Evolutionary conservation across 2,888 invertebrate genomes (phyloP).

Genomic region (Peribatodes rhomboidaria): DNA sequence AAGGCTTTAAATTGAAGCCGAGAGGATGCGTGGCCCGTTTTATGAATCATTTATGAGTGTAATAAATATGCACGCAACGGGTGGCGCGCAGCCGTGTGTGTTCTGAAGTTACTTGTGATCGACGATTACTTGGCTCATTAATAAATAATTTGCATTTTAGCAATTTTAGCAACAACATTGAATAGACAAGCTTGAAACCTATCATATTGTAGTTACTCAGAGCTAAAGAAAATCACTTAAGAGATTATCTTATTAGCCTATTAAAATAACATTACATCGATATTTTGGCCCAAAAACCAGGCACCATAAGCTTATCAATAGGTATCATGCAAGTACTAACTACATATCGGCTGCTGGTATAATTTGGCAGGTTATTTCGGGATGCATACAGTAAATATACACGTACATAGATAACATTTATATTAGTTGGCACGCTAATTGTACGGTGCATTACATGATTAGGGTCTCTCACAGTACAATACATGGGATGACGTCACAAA

Average conservation of each 20-base stretch:
- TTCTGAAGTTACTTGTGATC: conserved; percentile 9
- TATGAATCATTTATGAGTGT: conserved; percentile 45
- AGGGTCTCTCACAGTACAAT: not conserved
- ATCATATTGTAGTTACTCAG: no score
- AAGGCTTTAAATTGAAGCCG: conserved; percentile 53
- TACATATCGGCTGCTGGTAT: conserved; percentile 16
- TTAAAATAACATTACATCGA: not conserved
- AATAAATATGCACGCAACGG: conserved; percentile 34
- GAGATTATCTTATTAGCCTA: no score
- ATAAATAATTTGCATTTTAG: conserved; percentile 5
- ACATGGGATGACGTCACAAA: conserved; percentile 24
- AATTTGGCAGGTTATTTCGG: conserved; percentile 15
- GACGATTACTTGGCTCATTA: conserved; percentile 7
- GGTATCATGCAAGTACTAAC: conserved; percentile 28
- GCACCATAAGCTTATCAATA: not conserved
- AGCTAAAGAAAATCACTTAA: no score
- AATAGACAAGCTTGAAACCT: not conserved
- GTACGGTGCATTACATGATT: conserved; percentile 16
- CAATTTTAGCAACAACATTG: not conserved
- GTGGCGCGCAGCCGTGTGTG: conserved; percentile 12
- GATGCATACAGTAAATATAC: conserved; percentile 19
- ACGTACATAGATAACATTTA: conserved; percentile 16
- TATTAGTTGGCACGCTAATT: conserved; percentile 13
- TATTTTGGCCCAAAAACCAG: not conserved
- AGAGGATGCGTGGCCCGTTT: conserved; percentile 53